These are phyloP conservation scores for Serilophus lunatus DNA, from an alignment of 2,113 vertebrate species.

Conservation along the genomic window DNA sequence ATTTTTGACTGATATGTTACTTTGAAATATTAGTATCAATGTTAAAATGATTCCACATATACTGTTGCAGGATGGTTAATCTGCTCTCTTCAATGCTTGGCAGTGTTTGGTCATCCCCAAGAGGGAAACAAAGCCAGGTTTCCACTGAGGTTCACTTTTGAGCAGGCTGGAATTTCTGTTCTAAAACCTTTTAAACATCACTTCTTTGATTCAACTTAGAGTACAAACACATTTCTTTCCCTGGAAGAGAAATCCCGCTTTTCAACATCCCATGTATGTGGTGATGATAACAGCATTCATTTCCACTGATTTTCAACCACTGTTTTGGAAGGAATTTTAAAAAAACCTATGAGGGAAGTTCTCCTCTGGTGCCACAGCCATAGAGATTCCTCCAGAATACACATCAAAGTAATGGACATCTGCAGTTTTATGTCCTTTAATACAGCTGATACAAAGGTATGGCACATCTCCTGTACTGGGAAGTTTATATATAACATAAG, in stretches of 20 bases:
- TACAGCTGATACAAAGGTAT: background rate
- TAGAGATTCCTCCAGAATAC: background rate
- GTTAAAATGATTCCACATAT: background rate
- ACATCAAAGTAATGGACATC: background rate
- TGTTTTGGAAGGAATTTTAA: background rate
- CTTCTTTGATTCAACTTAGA: background rate
- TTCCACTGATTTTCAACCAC: background rate
- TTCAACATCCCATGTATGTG: background rate
- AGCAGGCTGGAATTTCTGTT: background rate
- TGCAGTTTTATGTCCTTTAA: background rate
- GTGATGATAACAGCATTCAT: background rate
- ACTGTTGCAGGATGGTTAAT: background rate
- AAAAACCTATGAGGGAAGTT: background rate
- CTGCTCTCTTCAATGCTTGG: background rate
- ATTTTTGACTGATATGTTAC: background rate
- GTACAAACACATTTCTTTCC: slow-evolving; percentile 3
- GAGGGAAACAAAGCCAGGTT: background rate
- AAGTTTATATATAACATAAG: background rate
- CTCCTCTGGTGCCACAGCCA: background rate
- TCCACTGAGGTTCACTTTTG: background rate
- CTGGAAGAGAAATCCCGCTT: background rate
- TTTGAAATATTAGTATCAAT: background rate
- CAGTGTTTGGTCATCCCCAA: background rate
- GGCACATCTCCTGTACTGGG: background rate
- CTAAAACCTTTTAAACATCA: background rate